Evolutionary conservation across 2,797 vertebrate genomes (phyloP), one percentile per base, ranked within the genome.

Genomic region (Antennarius maculatus): DNA sequence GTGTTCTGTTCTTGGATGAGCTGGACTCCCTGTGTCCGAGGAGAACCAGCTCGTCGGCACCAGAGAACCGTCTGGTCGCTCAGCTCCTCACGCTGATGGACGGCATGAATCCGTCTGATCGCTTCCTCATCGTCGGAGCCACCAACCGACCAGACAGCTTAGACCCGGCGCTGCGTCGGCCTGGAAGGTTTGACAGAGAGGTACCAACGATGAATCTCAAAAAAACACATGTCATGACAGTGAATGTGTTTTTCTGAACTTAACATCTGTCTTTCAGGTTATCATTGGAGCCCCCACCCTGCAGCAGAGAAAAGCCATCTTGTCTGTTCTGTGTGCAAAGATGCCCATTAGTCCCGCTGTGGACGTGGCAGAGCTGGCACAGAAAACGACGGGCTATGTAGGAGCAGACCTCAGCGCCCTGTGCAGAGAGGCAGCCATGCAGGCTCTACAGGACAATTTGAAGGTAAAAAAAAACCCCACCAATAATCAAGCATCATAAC

Each of bases 51-150:
- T 79, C 92, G 0, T 90, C 83, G 0, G 83, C 91, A 0, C 93
- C 97, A 0, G 97, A 99, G 86, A 94, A 94, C 80, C 95, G 97
- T 0, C 61, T 95, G 45, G 96, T 98, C 0, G 97, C 97, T 31
- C 98, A 99, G 89, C 83, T 99, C 59, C 92, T 99, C 66, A 96
- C 96, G 0, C 91, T 99, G n/a, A 93, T 99, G 91, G 98, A 99
- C 0, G 95, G 96, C 13, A 88, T 94, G 13, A 46, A 86, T 7
- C 89, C 41, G 4, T 84, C 90, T 1, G 86, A 93, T 2, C 86
- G 71, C 50, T 94, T 99, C 81, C 91, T 96, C 49, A 60, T 97
- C 0, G 83, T 97, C 5, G 98, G 94, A 37, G 94, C 96, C 10
- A 97, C 97, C 9, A 98, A 96, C 88, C 91, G 92, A n/a, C 96